A percentile compares a stretch with the other conserved stretches of the same genome.
phyloP scores from a whole-genome alignment of 2,113 vertebrate genomes.

The Tragelaphus strepsiceros region DNA sequence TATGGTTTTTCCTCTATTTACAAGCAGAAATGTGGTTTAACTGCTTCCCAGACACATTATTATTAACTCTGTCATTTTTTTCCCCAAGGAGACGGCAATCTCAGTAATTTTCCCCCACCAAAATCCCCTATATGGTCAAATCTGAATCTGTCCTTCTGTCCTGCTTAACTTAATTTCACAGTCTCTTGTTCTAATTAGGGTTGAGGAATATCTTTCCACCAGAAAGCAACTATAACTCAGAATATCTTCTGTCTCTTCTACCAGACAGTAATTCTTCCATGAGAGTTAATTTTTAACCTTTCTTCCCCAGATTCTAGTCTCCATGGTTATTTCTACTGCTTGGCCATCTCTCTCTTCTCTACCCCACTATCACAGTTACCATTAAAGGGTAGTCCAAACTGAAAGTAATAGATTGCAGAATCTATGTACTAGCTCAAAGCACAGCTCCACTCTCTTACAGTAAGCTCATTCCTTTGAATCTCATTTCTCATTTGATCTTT shows the following conservation, averaged over 20 bases:
- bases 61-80: constrained; percentile 38
- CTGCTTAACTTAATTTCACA: constrained; percentile 33
- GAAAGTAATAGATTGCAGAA: neutral
- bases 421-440: neutral
- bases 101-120: neutral
- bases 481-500: neutral
- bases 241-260: neutral
- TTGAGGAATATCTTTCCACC: constrained; percentile 13
- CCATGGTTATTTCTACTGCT: neutral
- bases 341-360: neutral
- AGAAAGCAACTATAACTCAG: neutral
- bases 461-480: neutral
- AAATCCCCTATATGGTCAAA: constrained; percentile 12
- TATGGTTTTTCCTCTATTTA: constrained; percentile 1
- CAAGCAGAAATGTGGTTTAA: constrained; percentile 53
- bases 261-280: neutral
- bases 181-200: constrained; percentile 32
- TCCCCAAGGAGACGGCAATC: neutral
- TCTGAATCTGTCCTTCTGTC: neutral
- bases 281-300: neutral
- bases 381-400: neutral
- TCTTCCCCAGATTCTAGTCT: neutral
- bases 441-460: neutral
- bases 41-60: constrained; percentile 55
- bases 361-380: neutral